Conservation (phyloP, 2,797 vertebrate species). For the Hydrocynus forskahlii region DNA sequence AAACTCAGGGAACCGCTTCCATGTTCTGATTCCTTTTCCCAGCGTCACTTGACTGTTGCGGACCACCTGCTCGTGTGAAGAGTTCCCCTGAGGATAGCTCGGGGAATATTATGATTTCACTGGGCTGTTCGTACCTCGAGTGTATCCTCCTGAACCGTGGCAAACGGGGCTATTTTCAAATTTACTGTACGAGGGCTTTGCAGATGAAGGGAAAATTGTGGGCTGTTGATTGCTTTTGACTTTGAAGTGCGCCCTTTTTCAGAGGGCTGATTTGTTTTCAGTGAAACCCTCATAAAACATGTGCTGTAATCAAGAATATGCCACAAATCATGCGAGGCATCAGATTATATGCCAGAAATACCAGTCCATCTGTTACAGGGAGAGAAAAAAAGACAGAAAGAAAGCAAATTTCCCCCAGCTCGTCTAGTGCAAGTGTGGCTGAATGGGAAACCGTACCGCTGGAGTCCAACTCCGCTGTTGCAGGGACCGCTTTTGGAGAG, state of each 20-base stretch:
- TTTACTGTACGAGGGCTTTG: conserved; percentile 17
- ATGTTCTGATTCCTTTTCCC: not conserved
- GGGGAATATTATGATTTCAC: conserved; percentile 8
- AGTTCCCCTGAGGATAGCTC: not conserved
- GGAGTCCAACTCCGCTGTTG: not conserved
- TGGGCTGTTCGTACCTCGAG: conserved; percentile 3
- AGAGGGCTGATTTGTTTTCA: conserved; percentile 33
- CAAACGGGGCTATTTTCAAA: conserved; percentile 7
- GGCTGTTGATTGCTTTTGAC: conserved; percentile 37
- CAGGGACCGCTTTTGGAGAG: not conserved
- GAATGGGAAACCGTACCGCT: not conserved
- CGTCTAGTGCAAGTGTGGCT: not conserved
- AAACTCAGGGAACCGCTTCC: not conserved
- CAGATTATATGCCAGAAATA: conserved; percentile 29
- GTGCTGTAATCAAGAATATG: conserved; percentile 41
- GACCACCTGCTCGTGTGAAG: conserved; percentile 11
- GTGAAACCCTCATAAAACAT: conserved; percentile 40
- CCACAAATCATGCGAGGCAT: conserved; percentile 32
- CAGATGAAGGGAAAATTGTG: conserved; percentile 21
- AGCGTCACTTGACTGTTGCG: not conserved
- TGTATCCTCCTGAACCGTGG: conserved; percentile 22
- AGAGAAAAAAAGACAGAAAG: not conserved
- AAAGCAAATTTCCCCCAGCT: not conserved
- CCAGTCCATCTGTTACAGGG: conserved; percentile 12
- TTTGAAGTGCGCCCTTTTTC: conserved; percentile 25